Evolutionary conservation across 2,797 vertebrate genomes (phyloP), one percentile per base, ranked within the genome.

Genomic region (Scleropages formosus): DNA sequence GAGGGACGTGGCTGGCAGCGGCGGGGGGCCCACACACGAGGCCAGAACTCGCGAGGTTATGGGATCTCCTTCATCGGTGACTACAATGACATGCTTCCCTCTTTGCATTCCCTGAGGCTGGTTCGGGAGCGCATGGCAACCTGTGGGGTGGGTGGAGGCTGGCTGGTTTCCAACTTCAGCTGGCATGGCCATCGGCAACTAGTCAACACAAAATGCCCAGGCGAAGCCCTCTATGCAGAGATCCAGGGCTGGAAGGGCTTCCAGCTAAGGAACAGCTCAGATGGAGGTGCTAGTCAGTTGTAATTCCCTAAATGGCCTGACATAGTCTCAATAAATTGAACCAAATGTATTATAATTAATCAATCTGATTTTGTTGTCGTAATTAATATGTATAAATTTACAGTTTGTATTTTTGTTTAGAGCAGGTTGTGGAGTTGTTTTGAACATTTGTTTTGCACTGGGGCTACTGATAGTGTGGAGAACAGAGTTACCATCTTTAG

Each of bases 111-210:
- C 27, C 84, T 95, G 82, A 76, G 75, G 12, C 78, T 92, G 27
- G 90, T 96, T 78, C 88, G 89, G 16, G 88, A 93, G 0, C 27
- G 64, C 26, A 86, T 96, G 70, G 84, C 93, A 0, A 78, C 81
- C 16, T 98, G 95, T 0, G 95, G 93, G 0, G 76, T 92, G 0
- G 79, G 58, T 0, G 84, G 85, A 0, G 89, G 90, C 0, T 49
- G 84, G 9, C 83, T 97, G 61, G 47, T 27, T 0, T 62, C 22
- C 0, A 80, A 87, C 84, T 96, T 91, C 79, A 78, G 4, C 8
- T 8, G 96, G 12, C 86, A 90, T 0, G 95, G 95, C 0, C 96
- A 98, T 86, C 92, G 95, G 8, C 95, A 98, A 81, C 79, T 95
- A 27, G 90, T 86, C 12, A 31, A 0, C 76, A 98, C 94, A 0